Base-by-base conservation (phyloP, 2,113 vertebrate species). In the Pelecanoides urinatrix region DNA sequence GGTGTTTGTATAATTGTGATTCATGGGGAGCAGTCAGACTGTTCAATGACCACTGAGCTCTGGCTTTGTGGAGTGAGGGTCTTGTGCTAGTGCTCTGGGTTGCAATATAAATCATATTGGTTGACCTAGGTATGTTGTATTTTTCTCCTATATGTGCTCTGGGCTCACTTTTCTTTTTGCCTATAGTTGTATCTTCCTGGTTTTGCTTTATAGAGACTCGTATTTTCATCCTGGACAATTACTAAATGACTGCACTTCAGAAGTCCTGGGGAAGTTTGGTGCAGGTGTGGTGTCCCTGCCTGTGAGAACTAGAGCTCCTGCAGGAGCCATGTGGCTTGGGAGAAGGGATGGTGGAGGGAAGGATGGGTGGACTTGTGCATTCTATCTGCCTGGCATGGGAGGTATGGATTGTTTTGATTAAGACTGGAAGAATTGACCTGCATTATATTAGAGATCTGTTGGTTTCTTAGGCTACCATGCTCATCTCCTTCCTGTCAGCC, bases 1-100 rank as follows among this genome's bases (percentile, higher is more conserved):
- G 77, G 65, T 93, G 67, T 67, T 96, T 84, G 70, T 95, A 79
- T 97, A 97, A 96, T 68, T 96, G 86, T 96, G 97, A 96, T 97
- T 96, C 94, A 97, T 88, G 83, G 68, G 42, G 59, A 63, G 36
- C 68, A 75, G 66, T 94, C 89, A 80, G 85, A 84, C 45, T 80
- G 70, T 55, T 95, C 90, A 58, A 42, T 94, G 92, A 70, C 95
- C 71, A 71, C 73, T 82, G 61, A 77, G 18, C 67, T 86, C 91
- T 87, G 78, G 53, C 66, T 96, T 72, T 72, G 82, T 90, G 55
- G 36, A 91, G 61, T 44, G 58, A 53, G 27, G 58, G 56, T 65
- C 59, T 71, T 91, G 91, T 87, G 58, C 88, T 76, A 26, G 55
- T 82, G 67, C 67, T 91, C 89, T 73, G 52, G 53, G 53, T 82